These are phyloP conservation scores for Meteorus colon DNA, from an alignment of 2,888 invertebrate species.

Conservation along the genomic window DNA sequence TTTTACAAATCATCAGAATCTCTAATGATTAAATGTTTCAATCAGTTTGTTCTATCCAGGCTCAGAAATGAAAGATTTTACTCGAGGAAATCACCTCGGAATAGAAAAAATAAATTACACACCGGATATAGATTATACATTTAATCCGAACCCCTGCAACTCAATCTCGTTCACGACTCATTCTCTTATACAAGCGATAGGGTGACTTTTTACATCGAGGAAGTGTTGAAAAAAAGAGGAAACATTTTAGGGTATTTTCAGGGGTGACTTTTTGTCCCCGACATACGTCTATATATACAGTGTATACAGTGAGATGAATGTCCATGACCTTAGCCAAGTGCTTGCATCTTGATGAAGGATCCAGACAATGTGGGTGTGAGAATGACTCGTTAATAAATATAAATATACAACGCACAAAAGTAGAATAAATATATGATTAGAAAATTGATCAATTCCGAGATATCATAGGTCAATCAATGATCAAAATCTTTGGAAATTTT, in stretches of 20 bases:
- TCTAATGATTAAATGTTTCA: too few relatives aligned
- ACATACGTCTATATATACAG: slow-evolving; percentile 14
- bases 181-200: slow-evolving; percentile 21
- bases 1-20: too few relatives aligned
- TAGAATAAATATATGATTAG: too few relatives aligned
- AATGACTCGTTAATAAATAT: slow-evolving; percentile 1
- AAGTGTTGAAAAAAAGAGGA: slow-evolving; percentile 44
- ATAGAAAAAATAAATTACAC: slow-evolving; percentile 20
- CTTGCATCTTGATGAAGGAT: slow-evolving; percentile 49
- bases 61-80: too few relatives aligned
- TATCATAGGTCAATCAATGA: too few relatives aligned
- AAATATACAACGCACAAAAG: background rate
- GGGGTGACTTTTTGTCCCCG: slow-evolving; percentile 68
- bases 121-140: slow-evolving; percentile 8
- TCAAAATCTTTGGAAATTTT: too few relatives aligned
- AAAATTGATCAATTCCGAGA: too few relatives aligned
- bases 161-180: too few relatives aligned
- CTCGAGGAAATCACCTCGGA: too few relatives aligned
- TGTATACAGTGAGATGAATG: slow-evolving; percentile 42
- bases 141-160: too few relatives aligned
- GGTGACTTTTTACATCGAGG: slow-evolving; percentile 51
- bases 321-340: slow-evolving; percentile 54
- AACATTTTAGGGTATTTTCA: slow-evolving; percentile 57
- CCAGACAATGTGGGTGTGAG: slow-evolving; percentile 26
- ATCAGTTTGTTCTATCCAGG: too few relatives aligned